Conservation (phyloP, 2,113 vertebrate genomes). For the Chionomys nivalis region DNA sequence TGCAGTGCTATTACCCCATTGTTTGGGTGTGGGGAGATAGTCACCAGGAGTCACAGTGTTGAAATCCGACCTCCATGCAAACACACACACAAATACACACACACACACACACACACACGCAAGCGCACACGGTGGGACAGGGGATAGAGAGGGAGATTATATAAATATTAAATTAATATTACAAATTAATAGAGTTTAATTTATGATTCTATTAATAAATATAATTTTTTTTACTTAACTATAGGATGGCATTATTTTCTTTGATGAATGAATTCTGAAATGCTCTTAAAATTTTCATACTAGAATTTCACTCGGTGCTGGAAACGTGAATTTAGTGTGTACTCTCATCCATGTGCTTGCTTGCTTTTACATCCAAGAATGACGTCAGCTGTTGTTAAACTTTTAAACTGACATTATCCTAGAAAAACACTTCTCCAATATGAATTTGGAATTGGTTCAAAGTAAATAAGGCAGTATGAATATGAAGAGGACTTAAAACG, state of each 20-base stretch:
- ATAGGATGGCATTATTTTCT: neutral
- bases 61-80: neutral
- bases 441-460: neutral
- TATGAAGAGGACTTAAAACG: constrained; percentile 6
- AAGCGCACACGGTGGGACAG: too few relatives aligned
- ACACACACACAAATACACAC: neutral
- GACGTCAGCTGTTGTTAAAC: neutral
- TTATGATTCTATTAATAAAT: neutral
- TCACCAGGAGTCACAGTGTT: neutral
- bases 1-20: neutral
- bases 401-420: neutral
- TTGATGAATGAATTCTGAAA: neutral
- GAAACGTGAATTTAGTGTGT: neutral
- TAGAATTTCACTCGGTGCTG: neutral
- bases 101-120: neutral
- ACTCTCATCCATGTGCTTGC: neutral
- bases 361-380: neutral
- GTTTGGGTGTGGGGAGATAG: neutral
- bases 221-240: neutral
- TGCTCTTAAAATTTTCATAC: neutral
- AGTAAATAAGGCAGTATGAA: neutral
- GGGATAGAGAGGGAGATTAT: neutral
- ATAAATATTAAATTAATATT: neutral
- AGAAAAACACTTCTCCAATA: neutral
- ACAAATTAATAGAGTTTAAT: neutral